Evolutionary conservation across 2,113 vertebrate species (phyloP).

Genomic region (Labeo catla): DNA sequence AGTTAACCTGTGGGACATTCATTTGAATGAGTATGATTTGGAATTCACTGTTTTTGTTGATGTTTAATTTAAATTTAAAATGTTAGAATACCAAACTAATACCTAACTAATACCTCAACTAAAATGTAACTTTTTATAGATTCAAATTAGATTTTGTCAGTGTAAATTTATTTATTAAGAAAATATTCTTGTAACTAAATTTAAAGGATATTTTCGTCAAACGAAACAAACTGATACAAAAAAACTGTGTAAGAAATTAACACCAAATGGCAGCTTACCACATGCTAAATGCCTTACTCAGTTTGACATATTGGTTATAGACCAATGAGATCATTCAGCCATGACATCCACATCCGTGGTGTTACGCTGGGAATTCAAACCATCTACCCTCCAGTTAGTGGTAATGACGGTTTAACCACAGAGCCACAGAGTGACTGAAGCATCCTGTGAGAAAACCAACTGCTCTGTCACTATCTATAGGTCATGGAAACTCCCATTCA

Average conservation of each 20-base stretch:
- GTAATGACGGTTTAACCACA: conserved; percentile 12
- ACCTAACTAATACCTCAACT: no score
- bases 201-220: no score
- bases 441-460: conserved; percentile 30
- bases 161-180: not conserved
- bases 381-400: conserved; percentile 22
- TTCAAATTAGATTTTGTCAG: not conserved
- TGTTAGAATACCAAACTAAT: no score
- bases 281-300: not conserved
- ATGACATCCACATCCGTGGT: conserved; percentile 12
- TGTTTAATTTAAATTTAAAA: no score
- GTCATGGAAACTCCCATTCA: not conserved
- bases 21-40: no score
- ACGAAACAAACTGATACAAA: not conserved
- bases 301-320: conserved; percentile 16
- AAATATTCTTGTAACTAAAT: no score
- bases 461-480: conserved; percentile 13
- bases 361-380: not conserved
- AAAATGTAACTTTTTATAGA: no score
- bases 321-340: not conserved
- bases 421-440: conserved; percentile 26
- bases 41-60: no score
- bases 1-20: no score
- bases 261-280: not conserved
- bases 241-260: not conserved